Base-by-base conservation (phyloP, 2,888 invertebrate species). In the Zaprionus lineosus region DNA sequence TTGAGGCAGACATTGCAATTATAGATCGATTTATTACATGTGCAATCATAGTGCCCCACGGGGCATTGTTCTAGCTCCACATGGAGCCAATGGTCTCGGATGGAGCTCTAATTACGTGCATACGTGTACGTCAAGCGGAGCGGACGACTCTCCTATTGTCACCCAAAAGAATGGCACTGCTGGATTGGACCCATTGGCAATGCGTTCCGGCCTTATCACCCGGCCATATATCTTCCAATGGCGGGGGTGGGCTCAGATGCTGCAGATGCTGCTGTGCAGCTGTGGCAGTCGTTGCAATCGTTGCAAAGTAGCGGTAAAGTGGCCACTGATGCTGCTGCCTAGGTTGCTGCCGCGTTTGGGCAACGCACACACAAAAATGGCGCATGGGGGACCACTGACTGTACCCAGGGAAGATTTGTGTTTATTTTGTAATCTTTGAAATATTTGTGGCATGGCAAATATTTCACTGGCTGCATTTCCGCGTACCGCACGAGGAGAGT, bases 381-480 rank as follows among this genome's bases (percentile, higher is more conserved):
- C 67, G 46, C 75, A 67, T 58, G 41, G 47, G 70, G 52, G 28
- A 53, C 14, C 48, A 14, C 26, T 24, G 28, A 47, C 26, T 51
- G 34, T 15, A 41, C 34, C 67, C 61, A 34, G 34, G 63, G 41
- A 84, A 81, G 78, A 79, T 79, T 79, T 79, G 78, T 79, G 82
- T 84, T 84, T 84, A 77, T 81, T 76, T 77, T 76, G 81, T 73
- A 81, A 79, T 79, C 78, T 84, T 71, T 84, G 82, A 84, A 81
- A 79, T 79, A 84, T 79, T 79, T 84, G 84, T 84, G 84, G 82
- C 78, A 84, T 84, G 65, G 77, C 78, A 84, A 79, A 84, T 84
- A 79, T 79, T 79, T 81, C 67, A 65, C 66, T 66, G 41, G 48
- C 69, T 68, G 65, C 79, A 60, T 77, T 77, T 77, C 77, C 77